Evolutionary conservation across 2,888 invertebrate genomes (phyloP).

Genomic region (Andrena trimmerana): DNA sequence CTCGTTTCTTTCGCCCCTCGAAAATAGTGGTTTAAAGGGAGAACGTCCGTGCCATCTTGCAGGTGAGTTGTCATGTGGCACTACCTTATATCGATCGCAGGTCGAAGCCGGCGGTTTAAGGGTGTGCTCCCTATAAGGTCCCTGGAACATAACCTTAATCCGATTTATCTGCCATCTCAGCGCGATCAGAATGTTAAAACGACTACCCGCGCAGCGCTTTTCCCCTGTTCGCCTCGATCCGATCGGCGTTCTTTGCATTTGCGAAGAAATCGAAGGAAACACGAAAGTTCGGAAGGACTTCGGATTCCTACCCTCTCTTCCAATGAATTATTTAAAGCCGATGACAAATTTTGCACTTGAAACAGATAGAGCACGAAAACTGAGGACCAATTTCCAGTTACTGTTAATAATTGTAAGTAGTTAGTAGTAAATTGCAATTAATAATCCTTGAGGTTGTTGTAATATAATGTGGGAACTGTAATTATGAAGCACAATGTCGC

Average conservation of each 20-base stretch:
- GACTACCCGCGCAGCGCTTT: conserved; percentile 32
- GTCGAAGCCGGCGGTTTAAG: conserved; percentile 42
- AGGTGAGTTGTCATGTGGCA: conserved; percentile 41
- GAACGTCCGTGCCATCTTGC: conserved; percentile 29
- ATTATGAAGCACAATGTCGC: too few relatives aligned
- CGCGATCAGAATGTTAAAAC: conserved; percentile 65
- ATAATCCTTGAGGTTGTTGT: not conserved
- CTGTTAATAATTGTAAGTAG: not conserved
- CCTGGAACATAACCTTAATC: conserved; percentile 66
- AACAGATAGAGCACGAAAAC: not conserved
- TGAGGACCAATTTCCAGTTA: not conserved
- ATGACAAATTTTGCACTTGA: conserved; percentile 12
- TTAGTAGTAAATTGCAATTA: too few relatives aligned
- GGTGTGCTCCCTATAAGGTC: conserved; percentile 34
- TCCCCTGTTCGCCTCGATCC: conserved; percentile 17
- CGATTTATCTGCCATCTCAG: conserved; percentile 61
- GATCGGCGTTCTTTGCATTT: conserved; percentile 29
- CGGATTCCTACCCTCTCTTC: not conserved
- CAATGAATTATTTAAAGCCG: conserved; percentile 30
- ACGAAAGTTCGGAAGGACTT: conserved; percentile 31
- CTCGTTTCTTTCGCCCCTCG: not conserved
- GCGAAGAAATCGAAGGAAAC: conserved; percentile 26
- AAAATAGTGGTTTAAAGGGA: conserved; percentile 39
- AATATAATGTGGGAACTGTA: not conserved
- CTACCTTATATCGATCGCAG: conserved; percentile 52